Evolutionary conservation across 2,888 invertebrate genomes (phyloP).

Genomic region (Meta bourneti): DNA sequence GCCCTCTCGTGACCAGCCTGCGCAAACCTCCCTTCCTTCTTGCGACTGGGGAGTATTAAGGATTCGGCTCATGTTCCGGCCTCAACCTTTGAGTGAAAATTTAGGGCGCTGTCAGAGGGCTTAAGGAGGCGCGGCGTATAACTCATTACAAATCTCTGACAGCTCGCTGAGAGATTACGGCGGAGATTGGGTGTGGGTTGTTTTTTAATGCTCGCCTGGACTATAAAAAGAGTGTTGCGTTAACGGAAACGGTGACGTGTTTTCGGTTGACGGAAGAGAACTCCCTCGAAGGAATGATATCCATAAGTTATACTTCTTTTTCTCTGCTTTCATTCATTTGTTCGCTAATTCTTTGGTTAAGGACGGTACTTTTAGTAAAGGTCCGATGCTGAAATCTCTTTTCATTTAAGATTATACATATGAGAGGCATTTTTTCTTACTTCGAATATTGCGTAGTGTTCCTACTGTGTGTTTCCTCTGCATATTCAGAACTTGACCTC

Average conservation of each 20-base stretch:
- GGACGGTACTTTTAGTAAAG: no score
- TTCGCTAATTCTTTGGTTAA: no score
- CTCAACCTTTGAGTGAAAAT: constrained; percentile 16
- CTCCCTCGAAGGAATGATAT: not conserved
- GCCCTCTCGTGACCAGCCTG: constrained; percentile 37
- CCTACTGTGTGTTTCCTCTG: no score
- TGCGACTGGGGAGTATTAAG: not conserved
- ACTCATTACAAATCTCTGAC: no score
- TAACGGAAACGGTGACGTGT: not conserved
- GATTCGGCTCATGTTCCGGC: constrained; percentile 28
- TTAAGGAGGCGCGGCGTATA: no score
- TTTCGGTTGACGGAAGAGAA: not conserved
- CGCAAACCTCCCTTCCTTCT: not conserved
- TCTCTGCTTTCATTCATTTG: no score
- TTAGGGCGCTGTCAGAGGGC: not conserved
- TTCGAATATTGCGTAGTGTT: no score
- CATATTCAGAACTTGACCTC: no score
- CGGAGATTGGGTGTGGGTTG: not conserved
- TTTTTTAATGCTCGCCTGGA: not conserved
- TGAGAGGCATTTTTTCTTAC: no score
- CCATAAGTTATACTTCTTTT: not conserved
- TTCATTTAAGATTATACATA: no score
- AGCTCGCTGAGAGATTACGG: no score
- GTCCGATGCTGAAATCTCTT: no score
- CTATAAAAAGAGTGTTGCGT: not conserved